Conservation (phyloP, 2,113 vertebrate genomes). For the Echinops telfairi region DNA sequence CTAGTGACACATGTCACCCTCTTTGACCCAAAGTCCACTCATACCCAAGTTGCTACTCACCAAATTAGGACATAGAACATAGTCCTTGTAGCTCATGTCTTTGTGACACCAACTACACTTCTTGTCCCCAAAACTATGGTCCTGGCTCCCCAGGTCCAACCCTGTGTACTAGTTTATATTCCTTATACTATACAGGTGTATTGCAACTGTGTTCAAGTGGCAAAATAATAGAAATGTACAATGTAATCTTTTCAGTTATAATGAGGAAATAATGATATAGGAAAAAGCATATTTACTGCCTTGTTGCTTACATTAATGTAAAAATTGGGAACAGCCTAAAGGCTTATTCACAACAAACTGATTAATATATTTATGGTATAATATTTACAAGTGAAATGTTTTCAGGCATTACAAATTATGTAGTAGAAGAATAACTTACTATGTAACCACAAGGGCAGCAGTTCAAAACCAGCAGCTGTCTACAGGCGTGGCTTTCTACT, state of each 20-base stretch:
- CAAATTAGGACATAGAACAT: too few relatives aligned
- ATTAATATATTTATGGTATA: slow-evolving; percentile 32
- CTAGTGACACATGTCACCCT: too few relatives aligned
- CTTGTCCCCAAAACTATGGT: too few relatives aligned
- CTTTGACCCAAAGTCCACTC: too few relatives aligned
- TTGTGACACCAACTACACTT: too few relatives aligned
- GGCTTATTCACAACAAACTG: not conserved
- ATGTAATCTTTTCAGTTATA: slow-evolving; percentile 12
- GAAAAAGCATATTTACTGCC: not conserved
- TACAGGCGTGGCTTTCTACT: too few relatives aligned
- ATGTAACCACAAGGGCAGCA: too few relatives aligned
- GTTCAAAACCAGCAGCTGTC: too few relatives aligned
- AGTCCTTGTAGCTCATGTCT: too few relatives aligned
- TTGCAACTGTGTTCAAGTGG: not conserved
- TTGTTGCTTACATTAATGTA: not conserved
- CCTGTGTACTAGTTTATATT: not conserved
- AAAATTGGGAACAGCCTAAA: not conserved
- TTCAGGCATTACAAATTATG: slow-evolving; percentile 8
- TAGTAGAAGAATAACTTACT: not conserved
- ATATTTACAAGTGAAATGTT: not conserved
- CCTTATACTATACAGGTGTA: not conserved
- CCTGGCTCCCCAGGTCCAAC: too few relatives aligned
- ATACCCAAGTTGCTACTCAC: too few relatives aligned
- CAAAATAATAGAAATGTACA: not conserved
- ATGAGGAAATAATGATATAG: not conserved